Base-by-base conservation (phyloP, 2,113 vertebrate genomes). In the Callaeas wilsoni region DNA sequence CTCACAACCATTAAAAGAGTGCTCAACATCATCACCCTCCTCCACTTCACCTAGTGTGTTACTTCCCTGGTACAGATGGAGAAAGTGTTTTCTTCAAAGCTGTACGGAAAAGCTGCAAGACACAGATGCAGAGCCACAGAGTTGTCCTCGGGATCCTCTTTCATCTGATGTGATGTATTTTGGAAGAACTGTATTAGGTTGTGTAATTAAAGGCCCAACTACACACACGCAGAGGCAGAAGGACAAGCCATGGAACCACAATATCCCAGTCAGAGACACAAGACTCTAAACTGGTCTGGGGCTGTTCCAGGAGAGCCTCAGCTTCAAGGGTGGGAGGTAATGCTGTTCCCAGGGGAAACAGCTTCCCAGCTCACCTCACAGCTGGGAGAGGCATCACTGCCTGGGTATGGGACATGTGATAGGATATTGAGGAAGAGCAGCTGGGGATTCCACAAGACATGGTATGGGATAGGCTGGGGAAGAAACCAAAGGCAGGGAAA, bases 11-110 rank as follows among this genome's bases (percentile, higher is more conserved):
- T n/a, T 67, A 16, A 35, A 39, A 69, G 53, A 32, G 4, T 50
- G 14, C 12, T 39, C 39, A 83, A 6, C 2, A 30, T 32, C 18
- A 41, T 16, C 53, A 29, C 6, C 8, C 12, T 55, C 26, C 30
- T 75, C 35, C 32, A 39, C 8, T 44, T 70, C 64, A 55, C 2
- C 13, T 17, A 29, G 6, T 29, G 19, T 29, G 14, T 41, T 65
- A n/a, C 52, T 5, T 30, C 5, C 25, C 15, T 11, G 10, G 19
- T 44, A 29, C 17, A 37, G 8, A 35, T 4, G 0, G 0, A 49
- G 16, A 53, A 67, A 73, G 2, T 30, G 10, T 57, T 56, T 55
- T 22, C 29, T 68, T 57, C 20, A 71, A 29, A 87, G 20, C 5
- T 22, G 33, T 37, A 42, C 23, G 56, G 13, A 21, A 60, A 49